Conservation (phyloP, 2,797 vertebrate species). For the Clamator glandarius region DNA sequence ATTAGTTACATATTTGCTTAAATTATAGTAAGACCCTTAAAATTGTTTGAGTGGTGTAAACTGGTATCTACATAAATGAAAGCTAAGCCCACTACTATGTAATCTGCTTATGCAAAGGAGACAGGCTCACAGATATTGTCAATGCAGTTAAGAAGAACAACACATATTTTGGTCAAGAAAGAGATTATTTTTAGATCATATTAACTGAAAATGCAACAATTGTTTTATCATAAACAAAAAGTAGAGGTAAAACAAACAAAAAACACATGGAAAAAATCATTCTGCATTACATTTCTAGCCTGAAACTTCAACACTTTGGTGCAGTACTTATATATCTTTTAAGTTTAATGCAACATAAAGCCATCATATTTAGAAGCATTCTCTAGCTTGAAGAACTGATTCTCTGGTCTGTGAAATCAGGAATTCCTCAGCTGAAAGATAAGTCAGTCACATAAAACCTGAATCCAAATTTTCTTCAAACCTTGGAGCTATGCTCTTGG, state of each 20-base stretch:
- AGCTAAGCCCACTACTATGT: background rate
- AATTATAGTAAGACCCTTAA: background rate
- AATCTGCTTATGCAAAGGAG: background rate
- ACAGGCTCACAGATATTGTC: background rate
- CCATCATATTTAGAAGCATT: background rate
- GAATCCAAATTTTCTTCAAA: conserved; percentile 1
- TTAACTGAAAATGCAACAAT: background rate
- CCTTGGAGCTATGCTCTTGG: background rate
- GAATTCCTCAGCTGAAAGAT: background rate
- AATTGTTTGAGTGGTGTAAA: background rate
- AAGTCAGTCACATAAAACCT: background rate
- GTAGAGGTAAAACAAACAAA: background rate
- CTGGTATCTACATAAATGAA: background rate
- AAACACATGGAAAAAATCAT: background rate
- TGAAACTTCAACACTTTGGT: background rate
- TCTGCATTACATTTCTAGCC: background rate
- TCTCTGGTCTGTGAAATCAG: conserved; percentile 14
- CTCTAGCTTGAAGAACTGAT: background rate
- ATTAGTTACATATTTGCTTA: background rate
- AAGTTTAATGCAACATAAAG: background rate
- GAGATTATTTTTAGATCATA: background rate
- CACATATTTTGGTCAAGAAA: background rate
- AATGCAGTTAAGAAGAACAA: background rate
- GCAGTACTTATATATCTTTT: background rate
- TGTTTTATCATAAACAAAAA: background rate